Evolutionary conservation across 2,113 vertebrate genomes (phyloP).

Genomic region (Chiloscyllium plagiosum): DNA sequence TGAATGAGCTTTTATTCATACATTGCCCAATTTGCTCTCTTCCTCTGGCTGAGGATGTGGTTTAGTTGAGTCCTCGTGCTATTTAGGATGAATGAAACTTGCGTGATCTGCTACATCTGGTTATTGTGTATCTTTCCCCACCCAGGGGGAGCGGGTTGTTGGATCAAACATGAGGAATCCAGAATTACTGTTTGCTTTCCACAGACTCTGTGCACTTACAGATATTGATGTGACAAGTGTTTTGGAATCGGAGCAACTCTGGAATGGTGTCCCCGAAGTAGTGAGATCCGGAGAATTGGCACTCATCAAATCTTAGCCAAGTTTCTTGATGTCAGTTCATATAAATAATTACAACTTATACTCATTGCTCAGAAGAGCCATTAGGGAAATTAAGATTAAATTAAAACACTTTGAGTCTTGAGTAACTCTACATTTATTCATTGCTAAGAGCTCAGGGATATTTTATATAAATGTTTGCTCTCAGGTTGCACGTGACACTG

Average conservation of each 20-base stretch:
- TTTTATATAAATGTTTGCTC: not conserved
- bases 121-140: conserved; percentile 10
- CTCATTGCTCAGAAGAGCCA: not conserved
- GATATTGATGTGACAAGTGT: not conserved
- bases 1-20: not conserved
- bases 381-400: not conserved
- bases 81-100: conserved; percentile 7
- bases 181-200: not conserved
- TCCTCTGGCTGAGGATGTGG: not conserved
- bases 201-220: not conserved
- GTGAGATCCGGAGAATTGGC: not conserved
- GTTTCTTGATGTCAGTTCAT: not conserved
- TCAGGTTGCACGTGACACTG: not conserved
- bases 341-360: not conserved
- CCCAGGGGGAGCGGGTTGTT: not conserved
- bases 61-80: not conserved
- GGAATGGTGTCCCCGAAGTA: not conserved
- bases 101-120: conserved; percentile 15
- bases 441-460: not conserved
- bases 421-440: not conserved
- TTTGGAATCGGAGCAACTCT: not conserved
- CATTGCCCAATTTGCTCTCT: not conserved
- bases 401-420: not conserved
- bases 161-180: not conserved
- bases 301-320: not conserved